A percentile compares a stretch with the other conserved stretches of the same genome.
Conservation (phyloP, 2,888 invertebrate species). For the Dynastes grantii region DNA sequence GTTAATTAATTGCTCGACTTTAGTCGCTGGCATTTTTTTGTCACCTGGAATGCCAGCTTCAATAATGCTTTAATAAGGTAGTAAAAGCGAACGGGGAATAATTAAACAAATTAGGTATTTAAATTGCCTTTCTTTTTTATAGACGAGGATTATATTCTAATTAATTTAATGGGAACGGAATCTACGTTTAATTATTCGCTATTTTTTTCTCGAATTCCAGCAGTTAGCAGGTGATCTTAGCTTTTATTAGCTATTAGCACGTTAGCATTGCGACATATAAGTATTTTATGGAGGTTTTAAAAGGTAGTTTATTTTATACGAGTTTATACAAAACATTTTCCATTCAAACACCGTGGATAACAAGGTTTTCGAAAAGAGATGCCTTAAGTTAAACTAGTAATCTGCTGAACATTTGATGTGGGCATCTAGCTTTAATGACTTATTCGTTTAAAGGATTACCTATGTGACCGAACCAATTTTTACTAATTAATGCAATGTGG, state of each 20-base stretch:
- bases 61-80: slow-evolving; percentile 17
- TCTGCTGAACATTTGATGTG: too few species aligned
- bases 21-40: slow-evolving; percentile 1
- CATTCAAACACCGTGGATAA: too few species aligned
- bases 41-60: slow-evolving; percentile 4
- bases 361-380: too few species aligned
- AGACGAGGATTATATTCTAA: slow-evolving; percentile 29
- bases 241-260: background rate
- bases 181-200: slow-evolving; percentile 2
- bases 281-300: too few species aligned
- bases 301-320: too few species aligned
- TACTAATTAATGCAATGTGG: too few species aligned
- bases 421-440: too few species aligned
- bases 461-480: too few species aligned
- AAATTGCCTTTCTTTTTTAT: slow-evolving; percentile 8
- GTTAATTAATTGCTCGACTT: slow-evolving; percentile 39
- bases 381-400: too few species aligned
- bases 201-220: slow-evolving; percentile 4
- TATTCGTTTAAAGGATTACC: too few species aligned
- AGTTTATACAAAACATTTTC: too few species aligned
- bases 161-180: slow-evolving; percentile 35
- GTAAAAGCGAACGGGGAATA: slow-evolving; percentile 11
- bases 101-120: slow-evolving; percentile 31
- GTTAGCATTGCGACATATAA: background rate
- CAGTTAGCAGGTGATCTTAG: background rate